Conservation (phyloP, 2,888 invertebrate genomes). For the Ectemnius cavifrons region DNA sequence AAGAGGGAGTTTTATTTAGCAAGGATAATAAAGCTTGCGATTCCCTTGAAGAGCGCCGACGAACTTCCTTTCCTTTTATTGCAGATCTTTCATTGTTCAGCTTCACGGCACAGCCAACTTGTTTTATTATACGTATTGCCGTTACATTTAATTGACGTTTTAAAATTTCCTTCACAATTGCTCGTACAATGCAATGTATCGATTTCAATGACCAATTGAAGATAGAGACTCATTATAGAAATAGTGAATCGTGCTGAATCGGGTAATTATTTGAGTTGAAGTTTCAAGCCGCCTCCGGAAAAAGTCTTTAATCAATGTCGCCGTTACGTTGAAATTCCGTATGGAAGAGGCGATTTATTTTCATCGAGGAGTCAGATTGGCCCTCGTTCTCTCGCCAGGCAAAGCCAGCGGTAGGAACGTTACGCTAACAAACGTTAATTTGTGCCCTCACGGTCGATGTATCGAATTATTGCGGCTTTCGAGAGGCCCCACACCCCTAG, state of each 20-base stretch:
- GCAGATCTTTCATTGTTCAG: not conserved
- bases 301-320: constrained; percentile 40
- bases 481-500: constrained; percentile 46
- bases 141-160: constrained; percentile 4
- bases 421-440: constrained; percentile 65
- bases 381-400: constrained; percentile 8
- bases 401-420: constrained; percentile 38
- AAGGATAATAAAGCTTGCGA: not conserved
- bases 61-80: not conserved
- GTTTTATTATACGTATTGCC: constrained; percentile 2
- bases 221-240: not conserved
- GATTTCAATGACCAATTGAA: constrained; percentile 1
- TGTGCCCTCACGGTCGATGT: constrained; percentile 62
- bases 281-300: constrained; percentile 7
- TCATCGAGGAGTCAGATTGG: constrained; percentile 34
- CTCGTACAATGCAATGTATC: not conserved
- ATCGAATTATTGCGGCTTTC: constrained; percentile 65
- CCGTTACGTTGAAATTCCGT: constrained; percentile 21
- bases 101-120: not conserved
- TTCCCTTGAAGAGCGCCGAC: not conserved
- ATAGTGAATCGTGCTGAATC: constrained; percentile 9
- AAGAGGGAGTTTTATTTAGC: constrained; percentile 7
- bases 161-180: not conserved
- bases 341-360: constrained; percentile 46
- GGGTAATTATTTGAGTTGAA: not conserved